Conservation (phyloP, 2,113 vertebrate species). For the Thymallus thymallus region DNA sequence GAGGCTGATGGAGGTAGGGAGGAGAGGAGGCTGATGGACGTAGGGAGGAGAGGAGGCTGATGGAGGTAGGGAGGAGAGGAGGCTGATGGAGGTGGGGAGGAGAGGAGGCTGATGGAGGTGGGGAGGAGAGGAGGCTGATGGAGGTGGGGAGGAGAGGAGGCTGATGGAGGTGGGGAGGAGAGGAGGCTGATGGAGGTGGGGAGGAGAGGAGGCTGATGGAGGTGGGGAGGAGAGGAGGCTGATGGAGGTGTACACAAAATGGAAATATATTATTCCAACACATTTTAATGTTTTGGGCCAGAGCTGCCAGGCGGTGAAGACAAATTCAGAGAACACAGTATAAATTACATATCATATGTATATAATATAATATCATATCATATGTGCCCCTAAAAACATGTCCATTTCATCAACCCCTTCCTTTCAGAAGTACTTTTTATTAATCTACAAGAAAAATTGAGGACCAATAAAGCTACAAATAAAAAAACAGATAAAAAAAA, state of each 20-base stretch:
- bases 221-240: background rate
- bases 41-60: background rate
- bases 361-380: too few species aligned
- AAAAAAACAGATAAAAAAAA: background rate
- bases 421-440: too few species aligned
- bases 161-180: background rate
- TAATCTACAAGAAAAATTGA: background rate
- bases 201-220: background rate
- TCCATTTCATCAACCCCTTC: too few species aligned
- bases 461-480: background rate
- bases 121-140: too few species aligned
- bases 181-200: background rate
- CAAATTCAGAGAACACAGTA: background rate
- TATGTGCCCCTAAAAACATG: too few species aligned
- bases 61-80: too few species aligned
- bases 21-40: too few species aligned
- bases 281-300: background rate
- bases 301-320: background rate
- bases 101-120: background rate
- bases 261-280: constrained; percentile 10
- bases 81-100: too few species aligned
- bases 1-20: background rate
- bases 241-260: background rate
- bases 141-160: background rate
- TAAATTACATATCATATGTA: too few species aligned